phyloP scores from a whole-genome alignment of 1,140 invertebrate genomes.

The Caligus rogercresseyi region DNA sequence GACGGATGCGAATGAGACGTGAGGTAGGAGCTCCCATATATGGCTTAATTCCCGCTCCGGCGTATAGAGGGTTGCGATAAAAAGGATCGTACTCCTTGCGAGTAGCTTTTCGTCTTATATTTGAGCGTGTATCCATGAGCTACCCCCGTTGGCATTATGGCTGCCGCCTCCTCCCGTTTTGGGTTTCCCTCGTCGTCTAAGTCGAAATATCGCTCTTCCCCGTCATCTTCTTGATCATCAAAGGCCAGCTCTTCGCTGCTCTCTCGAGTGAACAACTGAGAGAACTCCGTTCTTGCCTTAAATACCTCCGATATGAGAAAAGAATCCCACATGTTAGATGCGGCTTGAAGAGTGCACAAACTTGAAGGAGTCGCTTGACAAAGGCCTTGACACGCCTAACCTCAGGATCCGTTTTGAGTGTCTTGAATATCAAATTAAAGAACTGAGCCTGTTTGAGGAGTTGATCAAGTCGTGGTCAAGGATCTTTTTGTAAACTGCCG shows the following conservation, averaged over 20 bases:
- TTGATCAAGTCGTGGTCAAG: slow-evolving; percentile 51
- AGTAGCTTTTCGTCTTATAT: slow-evolving; percentile 20
- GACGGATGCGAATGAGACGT: slow-evolving; percentile 71
- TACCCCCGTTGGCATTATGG: slow-evolving; percentile 22
- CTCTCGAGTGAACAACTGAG: slow-evolving; percentile 1
- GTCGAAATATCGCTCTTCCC: slow-evolving; percentile 30
- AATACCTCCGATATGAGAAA: slow-evolving; percentile 54
- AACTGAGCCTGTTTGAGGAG: slow-evolving; percentile 60
- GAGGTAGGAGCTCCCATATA: slow-evolving; percentile 52
- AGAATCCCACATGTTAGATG: slow-evolving; percentile 52
- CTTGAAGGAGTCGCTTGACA: slow-evolving; percentile 59
- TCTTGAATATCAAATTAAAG: slow-evolving; percentile 68
- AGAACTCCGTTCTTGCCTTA: slow-evolving; percentile 27
- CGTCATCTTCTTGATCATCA: slow-evolving; percentile 25
- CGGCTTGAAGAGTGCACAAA: slow-evolving; percentile 36
- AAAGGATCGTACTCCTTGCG: slow-evolving; percentile 44
- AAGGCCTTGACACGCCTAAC: slow-evolving; percentile 55
- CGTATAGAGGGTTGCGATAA: slow-evolving; percentile 61
- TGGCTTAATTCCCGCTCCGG: slow-evolving; percentile 47
- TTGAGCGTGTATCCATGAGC: slow-evolving; percentile 30
- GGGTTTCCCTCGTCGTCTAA: slow-evolving; percentile 27
- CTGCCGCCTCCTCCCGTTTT: slow-evolving; percentile 24
- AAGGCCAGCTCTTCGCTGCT: background rate
- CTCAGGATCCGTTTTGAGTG: slow-evolving; percentile 57
- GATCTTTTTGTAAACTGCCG: slow-evolving; percentile 70